Base-by-base conservation (phyloP, 1,140 invertebrate genomes). In the Diorhabda sublineata region DNA sequence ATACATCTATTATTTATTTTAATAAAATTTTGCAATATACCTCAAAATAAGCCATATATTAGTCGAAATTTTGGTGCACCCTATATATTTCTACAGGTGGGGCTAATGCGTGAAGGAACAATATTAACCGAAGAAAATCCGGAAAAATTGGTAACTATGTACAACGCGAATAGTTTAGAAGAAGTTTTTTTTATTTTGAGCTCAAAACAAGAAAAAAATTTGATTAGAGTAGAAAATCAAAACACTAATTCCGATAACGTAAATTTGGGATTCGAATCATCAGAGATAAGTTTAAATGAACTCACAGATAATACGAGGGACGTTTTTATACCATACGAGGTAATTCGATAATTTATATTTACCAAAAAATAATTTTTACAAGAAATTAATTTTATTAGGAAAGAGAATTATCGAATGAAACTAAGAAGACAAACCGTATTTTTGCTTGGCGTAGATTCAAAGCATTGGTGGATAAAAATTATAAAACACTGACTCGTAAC, bases 91-190 rank as follows among this genome's bases (percentile, higher is more conserved):
- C 42, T 47, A 26, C 71, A 95, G 92, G 93, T 97, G 76, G 95
- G 95, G 44, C 83, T 98, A 9, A 91, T 98, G 87, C 86, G 96
- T 76, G 88, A 88, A 74, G 96, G 96, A 1, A 86, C 89, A 61
- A 82, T 98, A 2, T 78, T 98, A 67, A 94, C 93, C 0, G 94
- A 98, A 82, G 89, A 93, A 63, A 86, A 91, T 1, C 96, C 96
- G 0, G 81, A 81, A 42, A 82, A 86, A 66, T 84, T 92, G 5
- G 81, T 92, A 71, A 78, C 82, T 0, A 81, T 82, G 69, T 91
- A 87, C 75, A 84, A 88, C 66, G 87, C 86, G 63, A 83, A 87
- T 4, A 88, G 87, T 0, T 80, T 93, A 7, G 91, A 93, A 77
- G 90, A 92, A 47, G 90, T 89, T 0, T 92, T 92, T 76, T 80